A percentile compares a stretch with the other conserved stretches of the same genome.
Conservation (phyloP, 2,888 invertebrate species). For the Eristalis pertinax region DNA sequence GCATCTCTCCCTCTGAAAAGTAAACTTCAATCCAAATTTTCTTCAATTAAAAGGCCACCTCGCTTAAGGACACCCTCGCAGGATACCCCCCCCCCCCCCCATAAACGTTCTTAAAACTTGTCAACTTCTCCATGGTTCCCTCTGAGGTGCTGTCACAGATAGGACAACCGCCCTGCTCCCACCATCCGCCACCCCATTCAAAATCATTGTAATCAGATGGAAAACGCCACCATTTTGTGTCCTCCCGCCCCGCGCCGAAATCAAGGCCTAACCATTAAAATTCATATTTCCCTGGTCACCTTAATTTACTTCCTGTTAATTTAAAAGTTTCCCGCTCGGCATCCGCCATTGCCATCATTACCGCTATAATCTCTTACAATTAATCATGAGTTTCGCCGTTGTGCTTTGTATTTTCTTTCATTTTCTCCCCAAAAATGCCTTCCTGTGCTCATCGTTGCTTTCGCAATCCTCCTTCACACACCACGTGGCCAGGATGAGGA, state of each 20-base stretch:
- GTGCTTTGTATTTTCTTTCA: slow-evolving; percentile 1
- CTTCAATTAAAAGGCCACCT: not conserved
- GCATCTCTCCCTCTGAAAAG: not conserved
- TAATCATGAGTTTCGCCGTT: slow-evolving; percentile 50
- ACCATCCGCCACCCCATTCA: not conserved
- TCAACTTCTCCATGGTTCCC: not conserved
- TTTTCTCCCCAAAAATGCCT: slow-evolving; percentile 25
- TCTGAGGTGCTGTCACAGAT: not conserved
- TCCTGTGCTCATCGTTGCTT: not conserved
- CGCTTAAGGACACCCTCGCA: not conserved
- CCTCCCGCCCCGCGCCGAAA: not conserved
- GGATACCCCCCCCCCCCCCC: too few relatives aligned
- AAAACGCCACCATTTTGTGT: not conserved
- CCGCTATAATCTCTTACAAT: slow-evolving; percentile 65
- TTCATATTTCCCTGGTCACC: slow-evolving; percentile 68
- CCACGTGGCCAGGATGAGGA: not conserved
- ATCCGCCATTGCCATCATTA: slow-evolving; percentile 62
- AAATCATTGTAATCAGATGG: not conserved
- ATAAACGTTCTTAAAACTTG: not conserved
- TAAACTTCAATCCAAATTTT: not conserved
- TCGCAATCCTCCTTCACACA: not conserved
- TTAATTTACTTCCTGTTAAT: slow-evolving; percentile 70
- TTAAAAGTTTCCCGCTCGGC: slow-evolving; percentile 64
- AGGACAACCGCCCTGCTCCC: too few relatives aligned
- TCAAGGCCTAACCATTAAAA: slow-evolving; percentile 66